These are phyloP conservation scores for Chorisops tibialis DNA, from an alignment of 2,888 invertebrate species.

Conservation along the genomic window DNA sequence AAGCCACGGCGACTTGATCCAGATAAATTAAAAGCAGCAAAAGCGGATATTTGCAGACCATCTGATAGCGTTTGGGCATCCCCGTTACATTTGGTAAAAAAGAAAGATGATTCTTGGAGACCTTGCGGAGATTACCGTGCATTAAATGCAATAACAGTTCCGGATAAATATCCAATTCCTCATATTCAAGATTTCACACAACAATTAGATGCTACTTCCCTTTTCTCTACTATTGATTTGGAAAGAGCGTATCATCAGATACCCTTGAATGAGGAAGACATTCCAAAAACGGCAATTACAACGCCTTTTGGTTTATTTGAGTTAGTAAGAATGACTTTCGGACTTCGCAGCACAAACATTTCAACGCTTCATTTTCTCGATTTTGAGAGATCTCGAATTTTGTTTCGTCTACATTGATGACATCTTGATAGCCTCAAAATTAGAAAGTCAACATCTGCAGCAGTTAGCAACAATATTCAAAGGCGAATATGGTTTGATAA, in stretches of 20 bases:
- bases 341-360: too few species aligned
- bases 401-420: neutral
- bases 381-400: neutral
- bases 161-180: neutral
- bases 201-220: too few species aligned
- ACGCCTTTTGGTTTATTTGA: neutral
- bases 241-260: neutral
- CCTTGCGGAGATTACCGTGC: neutral
- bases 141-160: neutral
- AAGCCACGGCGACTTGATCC: neutral
- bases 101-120: constrained; percentile 1
- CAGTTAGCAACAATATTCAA: too few species aligned
- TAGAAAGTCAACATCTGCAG: too few species aligned
- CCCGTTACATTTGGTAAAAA: neutral
- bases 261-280: neutral
- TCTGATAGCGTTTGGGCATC: neutral
- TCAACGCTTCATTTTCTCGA: too few species aligned
- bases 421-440: too few species aligned
- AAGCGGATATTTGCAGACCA: neutral
- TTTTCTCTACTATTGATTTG: neutral
- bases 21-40: neutral
- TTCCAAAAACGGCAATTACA: neutral
- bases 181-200: neutral
- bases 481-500: too few species aligned
- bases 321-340: neutral